A percentile compares a stretch with the other conserved stretches of the same genome.
Conservation (phyloP, 2,113 vertebrate genomes). For the Otolemur garnettii region DNA sequence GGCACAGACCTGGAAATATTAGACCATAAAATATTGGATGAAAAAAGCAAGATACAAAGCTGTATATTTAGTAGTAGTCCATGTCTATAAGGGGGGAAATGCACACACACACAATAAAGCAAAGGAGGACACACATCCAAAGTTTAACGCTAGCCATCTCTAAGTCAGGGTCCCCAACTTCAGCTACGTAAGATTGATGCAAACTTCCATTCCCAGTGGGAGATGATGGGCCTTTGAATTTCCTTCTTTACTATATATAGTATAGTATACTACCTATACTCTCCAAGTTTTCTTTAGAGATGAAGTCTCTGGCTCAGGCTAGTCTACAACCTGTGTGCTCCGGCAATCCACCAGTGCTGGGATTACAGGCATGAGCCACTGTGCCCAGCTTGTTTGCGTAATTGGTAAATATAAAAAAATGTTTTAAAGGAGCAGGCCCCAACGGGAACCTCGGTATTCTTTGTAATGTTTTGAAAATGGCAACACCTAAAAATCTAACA, state of each 20-base stretch:
- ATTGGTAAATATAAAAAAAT: neutral
- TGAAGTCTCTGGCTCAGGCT: too few relatives aligned
- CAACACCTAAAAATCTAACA: neutral
- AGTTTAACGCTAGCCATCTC: too few relatives aligned
- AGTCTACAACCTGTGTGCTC: too few relatives aligned
- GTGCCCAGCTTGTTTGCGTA: neutral
- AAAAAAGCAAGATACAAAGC: neutral
- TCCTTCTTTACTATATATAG: neutral
- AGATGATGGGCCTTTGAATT: neutral
- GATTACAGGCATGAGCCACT: too few relatives aligned
- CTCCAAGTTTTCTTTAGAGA: neutral
- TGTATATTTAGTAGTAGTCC: neutral
- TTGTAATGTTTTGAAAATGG: neutral
- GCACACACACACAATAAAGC: accelerated
- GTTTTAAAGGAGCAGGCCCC: neutral
- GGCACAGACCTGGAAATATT: neutral
- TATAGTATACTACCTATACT: neutral
- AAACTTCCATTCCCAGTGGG: neutral
- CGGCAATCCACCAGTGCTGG: too few relatives aligned
- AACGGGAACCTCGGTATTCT: neutral
- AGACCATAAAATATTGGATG: neutral
- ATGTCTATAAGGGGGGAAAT: neutral
- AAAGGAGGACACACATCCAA: accelerated
- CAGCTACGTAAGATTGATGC: neutral
- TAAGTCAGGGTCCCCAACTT: neutral